These are phyloP conservation scores for Tipula lateralis DNA, from an alignment of 2,888 invertebrate species.

Conservation along the genomic window DNA sequence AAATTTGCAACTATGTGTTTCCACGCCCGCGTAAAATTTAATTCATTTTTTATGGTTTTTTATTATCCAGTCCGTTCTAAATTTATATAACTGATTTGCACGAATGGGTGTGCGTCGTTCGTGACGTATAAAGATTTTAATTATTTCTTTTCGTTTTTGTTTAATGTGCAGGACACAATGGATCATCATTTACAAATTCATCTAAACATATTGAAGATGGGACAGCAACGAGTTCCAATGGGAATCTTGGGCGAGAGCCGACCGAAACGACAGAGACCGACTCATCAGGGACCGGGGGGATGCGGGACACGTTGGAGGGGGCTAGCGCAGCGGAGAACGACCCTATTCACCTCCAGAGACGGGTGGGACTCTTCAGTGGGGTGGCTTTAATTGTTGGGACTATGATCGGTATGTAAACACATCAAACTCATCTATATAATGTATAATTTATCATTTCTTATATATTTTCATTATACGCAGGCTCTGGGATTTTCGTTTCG, in stretches of 20 bases:
- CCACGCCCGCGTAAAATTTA: not conserved
- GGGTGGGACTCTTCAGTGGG: constrained; percentile 98
- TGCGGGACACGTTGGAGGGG: constrained; percentile 71
- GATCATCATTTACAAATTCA: constrained; percentile 50
- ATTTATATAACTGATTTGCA: not conserved
- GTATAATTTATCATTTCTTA: not conserved
- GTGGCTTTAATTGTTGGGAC: constrained; percentile 98
- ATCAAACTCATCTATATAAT: not conserved
- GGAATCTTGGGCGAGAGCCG: constrained; percentile 50
- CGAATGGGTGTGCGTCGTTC: not conserved
- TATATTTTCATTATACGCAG: no score
- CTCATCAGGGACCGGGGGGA: constrained; percentile 52
- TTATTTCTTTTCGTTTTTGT: not conserved
- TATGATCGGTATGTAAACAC: constrained; percentile 73
- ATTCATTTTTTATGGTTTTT: not conserved
- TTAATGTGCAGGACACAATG: constrained; percentile 47
- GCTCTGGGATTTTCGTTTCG: constrained; percentile 98
- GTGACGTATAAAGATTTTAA: not conserved
- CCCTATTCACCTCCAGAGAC: constrained; percentile 98
- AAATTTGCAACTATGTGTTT: not conserved
- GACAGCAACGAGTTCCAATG: constrained; percentile 48
- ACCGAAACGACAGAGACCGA: constrained; percentile 52
- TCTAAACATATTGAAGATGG: constrained; percentile 42
- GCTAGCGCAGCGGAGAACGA: constrained; percentile 90
- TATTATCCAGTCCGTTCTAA: not conserved